A percentile compares a stretch with the other conserved stretches of the same genome.
These are phyloP conservation scores for Hyposmocoma kahamanoa DNA, from an alignment of 1,140 invertebrate species.

Conservation along the genomic window DNA sequence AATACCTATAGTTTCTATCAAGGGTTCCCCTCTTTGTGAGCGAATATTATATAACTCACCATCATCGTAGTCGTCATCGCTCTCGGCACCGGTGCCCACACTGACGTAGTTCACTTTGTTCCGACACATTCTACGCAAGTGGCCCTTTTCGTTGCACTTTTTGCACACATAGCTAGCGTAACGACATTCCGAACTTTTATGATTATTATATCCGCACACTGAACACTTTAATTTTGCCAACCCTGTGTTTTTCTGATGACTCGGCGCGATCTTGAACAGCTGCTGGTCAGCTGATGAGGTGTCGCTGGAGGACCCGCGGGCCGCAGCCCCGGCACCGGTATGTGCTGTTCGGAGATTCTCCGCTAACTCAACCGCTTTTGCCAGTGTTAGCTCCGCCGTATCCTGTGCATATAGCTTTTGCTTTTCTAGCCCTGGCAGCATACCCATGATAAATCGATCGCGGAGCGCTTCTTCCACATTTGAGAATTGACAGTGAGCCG, in stretches of 20 bases:
- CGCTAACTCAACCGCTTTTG: neutral
- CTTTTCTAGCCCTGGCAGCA: neutral
- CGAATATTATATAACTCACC: neutral
- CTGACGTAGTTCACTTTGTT: neutral
- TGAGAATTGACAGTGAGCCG: neutral
- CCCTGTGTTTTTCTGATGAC: neutral
- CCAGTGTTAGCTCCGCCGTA: neutral
- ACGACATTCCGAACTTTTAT: neutral
- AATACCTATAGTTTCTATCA: neutral
- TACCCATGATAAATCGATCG: neutral
- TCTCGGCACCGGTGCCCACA: neutral
- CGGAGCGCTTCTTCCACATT: neutral
- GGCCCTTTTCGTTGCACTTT: neutral
- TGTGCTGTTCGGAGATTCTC: neutral
- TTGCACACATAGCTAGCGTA: neutral
- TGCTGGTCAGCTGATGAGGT: neutral
- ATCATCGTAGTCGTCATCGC: neutral
- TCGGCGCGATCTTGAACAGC: neutral
- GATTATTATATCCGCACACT: neutral
- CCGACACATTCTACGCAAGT: neutral
- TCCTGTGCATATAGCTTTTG: neutral
- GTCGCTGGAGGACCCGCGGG: neutral
- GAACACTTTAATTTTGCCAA: neutral
- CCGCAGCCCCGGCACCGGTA: neutral
- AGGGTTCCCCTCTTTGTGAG: neutral